Evolutionary conservation across 2,113 vertebrate species (phyloP), one percentile per base, ranked within the genome.

Genomic region (Cacatua alba): DNA sequence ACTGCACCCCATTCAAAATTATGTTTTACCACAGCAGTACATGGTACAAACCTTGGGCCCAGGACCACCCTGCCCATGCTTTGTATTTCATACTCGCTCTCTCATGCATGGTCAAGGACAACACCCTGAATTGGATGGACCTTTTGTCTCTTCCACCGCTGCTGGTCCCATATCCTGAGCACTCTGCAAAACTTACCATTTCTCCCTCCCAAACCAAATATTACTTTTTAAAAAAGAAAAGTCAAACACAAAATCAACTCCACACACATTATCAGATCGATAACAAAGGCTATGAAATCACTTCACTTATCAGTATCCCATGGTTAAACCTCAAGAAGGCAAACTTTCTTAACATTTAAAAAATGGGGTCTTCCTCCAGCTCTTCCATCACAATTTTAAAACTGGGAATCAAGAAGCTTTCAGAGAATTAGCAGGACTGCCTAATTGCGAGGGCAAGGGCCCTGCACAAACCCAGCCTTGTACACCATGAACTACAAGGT

Each of bases 401-500:
- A 67, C 24, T 14, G 19, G 64, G 41, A 90, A 83, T 7, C 15
- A 44, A 88, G 46, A 90, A 64, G 11, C 24, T 93, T 53, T 33
- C 29, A 86, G 35, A 60, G 53, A 82, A 76, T 64, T 55, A 71
- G n/a, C n/a, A 71, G 63, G 16, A 44, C 44, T 82, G 37, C 35
- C 25, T n/a, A 39, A 59, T 12, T 24, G 16, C 57, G 59, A 85
- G 57, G 31, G 37, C 33, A 74, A 46, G 12, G 6, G 15, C 43
- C 51, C 52, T 39, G 33, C 57, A 39, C 6, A 63, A 82, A 60
- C 24, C 31, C 69, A 71, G 71, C 26, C 60, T 46, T 33, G 14
- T 5, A 26, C 0, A 0, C n/a, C 60, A 33, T 3, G 6, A 60
- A n/a, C 49, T 60, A 29, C 24, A 31, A 37, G 5, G 55, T 46